Evolutionary conservation across 2,888 invertebrate species (phyloP).

Genomic region (Hanleya hanleyi): DNA sequence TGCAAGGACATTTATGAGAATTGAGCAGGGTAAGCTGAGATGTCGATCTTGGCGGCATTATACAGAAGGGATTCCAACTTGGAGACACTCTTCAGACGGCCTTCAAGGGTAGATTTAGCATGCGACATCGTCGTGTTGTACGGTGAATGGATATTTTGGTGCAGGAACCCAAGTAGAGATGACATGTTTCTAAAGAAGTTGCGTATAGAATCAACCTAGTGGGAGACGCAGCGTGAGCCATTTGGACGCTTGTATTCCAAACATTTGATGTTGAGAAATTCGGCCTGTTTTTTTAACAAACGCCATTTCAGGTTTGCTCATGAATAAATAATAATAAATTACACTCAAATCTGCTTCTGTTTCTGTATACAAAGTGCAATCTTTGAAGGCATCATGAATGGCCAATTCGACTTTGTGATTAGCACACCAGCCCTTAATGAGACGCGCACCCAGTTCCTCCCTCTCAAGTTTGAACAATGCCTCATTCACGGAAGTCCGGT

Average conservation of each 20-base stretch:
- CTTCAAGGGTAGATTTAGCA: background rate
- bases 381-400: background rate
- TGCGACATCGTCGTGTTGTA: background rate
- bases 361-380: background rate
- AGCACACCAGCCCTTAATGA: background rate
- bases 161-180: background rate
- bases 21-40: too few species aligned
- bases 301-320: background rate
- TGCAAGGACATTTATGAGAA: too few species aligned
- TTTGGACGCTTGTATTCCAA: background rate
- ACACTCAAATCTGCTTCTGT: too few species aligned
- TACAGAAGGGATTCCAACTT: background rate
- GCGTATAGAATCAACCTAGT: background rate
- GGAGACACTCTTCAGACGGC: background rate
- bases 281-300: background rate
- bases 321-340: background rate
- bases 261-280: background rate
- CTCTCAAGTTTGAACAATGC: background rate
- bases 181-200: background rate
- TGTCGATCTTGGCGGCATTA: background rate
- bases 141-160: background rate
- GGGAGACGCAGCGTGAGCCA: background rate
- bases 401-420: background rate
- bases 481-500: background rate
- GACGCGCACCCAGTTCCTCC: background rate